Evolutionary conservation across 2,797 vertebrate genomes (phyloP).

Genomic region (Pelochelys cantorii): DNA sequence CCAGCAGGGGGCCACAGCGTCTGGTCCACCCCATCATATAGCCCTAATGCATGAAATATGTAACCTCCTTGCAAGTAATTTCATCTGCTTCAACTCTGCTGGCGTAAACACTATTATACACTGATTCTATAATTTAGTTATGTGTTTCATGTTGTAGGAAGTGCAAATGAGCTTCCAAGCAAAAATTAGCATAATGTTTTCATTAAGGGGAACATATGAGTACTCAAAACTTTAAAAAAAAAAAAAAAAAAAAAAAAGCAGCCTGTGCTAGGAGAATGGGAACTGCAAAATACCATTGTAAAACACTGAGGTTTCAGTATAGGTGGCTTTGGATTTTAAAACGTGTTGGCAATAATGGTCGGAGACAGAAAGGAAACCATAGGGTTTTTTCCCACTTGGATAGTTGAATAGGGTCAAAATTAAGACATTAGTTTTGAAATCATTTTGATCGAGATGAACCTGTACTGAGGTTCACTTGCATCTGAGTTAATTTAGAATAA

Average conservation of each 20-base stretch:
- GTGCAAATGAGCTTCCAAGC: neutral
- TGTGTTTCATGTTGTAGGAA: neutral
- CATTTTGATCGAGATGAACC: neutral
- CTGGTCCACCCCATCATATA: neutral
- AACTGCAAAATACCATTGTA: neutral
- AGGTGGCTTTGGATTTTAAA: neutral
- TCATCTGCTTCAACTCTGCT: neutral
- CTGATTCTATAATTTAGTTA: neutral
- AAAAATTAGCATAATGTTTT: neutral
- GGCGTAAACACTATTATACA: neutral
- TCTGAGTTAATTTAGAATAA: neutral
- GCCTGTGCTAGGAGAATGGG: neutral
- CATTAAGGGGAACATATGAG: neutral
- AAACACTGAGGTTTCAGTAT: neutral
- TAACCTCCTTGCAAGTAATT: neutral
- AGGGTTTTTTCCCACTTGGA: neutral
- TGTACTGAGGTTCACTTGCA: neutral
- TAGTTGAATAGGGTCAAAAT: neutral
- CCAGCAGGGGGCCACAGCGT: no score
- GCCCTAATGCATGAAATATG: neutral
- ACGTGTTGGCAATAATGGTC: neutral
- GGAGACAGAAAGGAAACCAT: neutral
- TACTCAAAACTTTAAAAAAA: neutral
- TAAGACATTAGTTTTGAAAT: neutral
- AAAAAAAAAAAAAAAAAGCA: neutral